phyloP scores from a whole-genome alignment of 2,888 invertebrate genomes.

The Mycalesis mineus region DNA sequence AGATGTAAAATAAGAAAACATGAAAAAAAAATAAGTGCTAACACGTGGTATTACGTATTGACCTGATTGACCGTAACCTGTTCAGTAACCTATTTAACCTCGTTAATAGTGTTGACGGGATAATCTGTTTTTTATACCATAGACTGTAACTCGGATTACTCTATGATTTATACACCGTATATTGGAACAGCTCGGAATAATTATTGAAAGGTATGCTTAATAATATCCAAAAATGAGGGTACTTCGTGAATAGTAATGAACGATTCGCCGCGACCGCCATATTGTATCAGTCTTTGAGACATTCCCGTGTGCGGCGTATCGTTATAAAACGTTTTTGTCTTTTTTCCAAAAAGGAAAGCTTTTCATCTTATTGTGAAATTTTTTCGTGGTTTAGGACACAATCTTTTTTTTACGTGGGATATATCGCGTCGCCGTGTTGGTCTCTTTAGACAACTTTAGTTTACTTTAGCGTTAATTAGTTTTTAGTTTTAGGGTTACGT shows the following conservation, averaged over 20 bases:
- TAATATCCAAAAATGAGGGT: constrained; percentile 39
- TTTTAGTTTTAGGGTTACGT: constrained; percentile 30
- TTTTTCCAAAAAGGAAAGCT: neutral
- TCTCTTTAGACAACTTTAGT: constrained; percentile 44
- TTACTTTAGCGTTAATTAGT: neutral
- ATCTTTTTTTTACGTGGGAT: constrained; percentile 32
- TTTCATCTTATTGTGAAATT: constrained; percentile 30
- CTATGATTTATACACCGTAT: too few relatives aligned
- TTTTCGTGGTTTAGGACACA: constrained; percentile 20
- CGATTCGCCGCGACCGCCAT: constrained; percentile 20
- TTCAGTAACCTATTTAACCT: too few relatives aligned
- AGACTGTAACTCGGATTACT: too few relatives aligned
- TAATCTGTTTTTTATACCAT: too few relatives aligned
- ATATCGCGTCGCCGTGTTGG: constrained; percentile 32
- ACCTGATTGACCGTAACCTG: too few relatives aligned
- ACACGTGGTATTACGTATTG: too few relatives aligned
- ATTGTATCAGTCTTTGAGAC: constrained; percentile 54
- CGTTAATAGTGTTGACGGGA: too few relatives aligned
- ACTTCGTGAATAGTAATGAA: constrained; percentile 30
- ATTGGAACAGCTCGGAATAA: too few relatives aligned
- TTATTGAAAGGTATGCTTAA: neutral
- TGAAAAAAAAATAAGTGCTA: too few relatives aligned
- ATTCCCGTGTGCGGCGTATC: constrained; percentile 45
- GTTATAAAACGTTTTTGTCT: constrained; percentile 31
- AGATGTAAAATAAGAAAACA: too few relatives aligned